These are phyloP conservation scores for Megastigmus dorsalis DNA, from an alignment of 2,888 invertebrate genomes.

Conservation along the genomic window DNA sequence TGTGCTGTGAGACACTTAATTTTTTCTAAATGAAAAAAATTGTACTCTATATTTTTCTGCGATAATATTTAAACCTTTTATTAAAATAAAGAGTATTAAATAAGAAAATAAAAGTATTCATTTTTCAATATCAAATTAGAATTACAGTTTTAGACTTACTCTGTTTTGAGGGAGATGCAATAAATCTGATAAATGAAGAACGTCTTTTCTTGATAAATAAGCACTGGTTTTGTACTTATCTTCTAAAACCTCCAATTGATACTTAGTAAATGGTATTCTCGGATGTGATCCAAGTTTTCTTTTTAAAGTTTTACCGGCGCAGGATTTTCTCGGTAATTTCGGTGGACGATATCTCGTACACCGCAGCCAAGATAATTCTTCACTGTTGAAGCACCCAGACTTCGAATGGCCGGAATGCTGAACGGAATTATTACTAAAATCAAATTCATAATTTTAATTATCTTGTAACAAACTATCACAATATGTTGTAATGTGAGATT, in stretches of 20 bases:
- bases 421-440: too few relatives aligned
- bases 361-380: constrained; percentile 78
- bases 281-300: constrained; percentile 69
- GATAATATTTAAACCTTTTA: background rate
- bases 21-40: constrained; percentile 28
- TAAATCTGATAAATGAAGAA: constrained; percentile 79
- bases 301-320: constrained; percentile 59
- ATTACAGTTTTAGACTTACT: constrained; percentile 75
- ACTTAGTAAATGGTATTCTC: constrained; percentile 83
- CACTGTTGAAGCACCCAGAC: background rate
- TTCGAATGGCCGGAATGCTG: background rate
- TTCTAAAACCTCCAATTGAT: constrained; percentile 82
- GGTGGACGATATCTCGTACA: constrained; percentile 85
- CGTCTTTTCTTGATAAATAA: constrained; percentile 83
- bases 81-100: constrained; percentile 26
- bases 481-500: too few relatives aligned
- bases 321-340: constrained; percentile 80
- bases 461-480: too few relatives aligned
- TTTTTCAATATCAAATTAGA: background rate
- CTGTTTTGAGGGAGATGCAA: constrained; percentile 82
- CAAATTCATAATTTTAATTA: too few relatives aligned
- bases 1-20: constrained; percentile 6
- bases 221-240: constrained; percentile 81
- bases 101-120: constrained; percentile 17
- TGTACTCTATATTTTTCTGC: background rate